Conservation (phyloP, 2,797 vertebrate species). For the Phataginus tricuspis region DNA sequence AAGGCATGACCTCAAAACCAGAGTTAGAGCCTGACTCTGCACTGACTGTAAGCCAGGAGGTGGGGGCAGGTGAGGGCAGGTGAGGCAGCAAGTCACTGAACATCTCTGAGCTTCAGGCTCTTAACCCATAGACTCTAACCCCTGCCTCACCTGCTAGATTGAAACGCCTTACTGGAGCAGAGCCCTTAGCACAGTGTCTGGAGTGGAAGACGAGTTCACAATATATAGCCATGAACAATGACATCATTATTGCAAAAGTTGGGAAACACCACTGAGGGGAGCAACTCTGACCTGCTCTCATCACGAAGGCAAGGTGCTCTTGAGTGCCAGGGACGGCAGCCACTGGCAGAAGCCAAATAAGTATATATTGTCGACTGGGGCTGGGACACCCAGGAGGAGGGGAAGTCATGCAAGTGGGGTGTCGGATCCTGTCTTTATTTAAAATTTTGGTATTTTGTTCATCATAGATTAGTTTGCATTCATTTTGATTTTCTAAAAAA, state of each 20-base stretch:
- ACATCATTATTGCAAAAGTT: not conserved
- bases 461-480: not conserved
- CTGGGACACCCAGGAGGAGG: accelerated
- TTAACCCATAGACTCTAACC: not conserved
- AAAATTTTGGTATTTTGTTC: not conserved
- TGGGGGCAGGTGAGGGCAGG: too few relatives aligned
- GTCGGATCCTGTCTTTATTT: not conserved
- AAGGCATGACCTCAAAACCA: not conserved
- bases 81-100: not conserved
- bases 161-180: not conserved
- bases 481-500: not conserved
- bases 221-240: not conserved
- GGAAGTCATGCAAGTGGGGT: accelerated
- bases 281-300: not conserved
- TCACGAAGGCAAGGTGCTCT: too few relatives aligned
- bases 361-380: accelerated
- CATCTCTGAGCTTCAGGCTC: not conserved
- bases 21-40: not conserved
- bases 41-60: not conserved
- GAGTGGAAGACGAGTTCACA: not conserved
- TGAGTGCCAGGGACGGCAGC: not conserved
- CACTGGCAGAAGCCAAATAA: not conserved
- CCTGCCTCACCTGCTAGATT: not conserved
- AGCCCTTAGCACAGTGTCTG: not conserved
- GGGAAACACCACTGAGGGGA: not conserved